Base-by-base conservation (phyloP, 2,113 vertebrate genomes). In the Mesoclemmys tuberculata region DNA sequence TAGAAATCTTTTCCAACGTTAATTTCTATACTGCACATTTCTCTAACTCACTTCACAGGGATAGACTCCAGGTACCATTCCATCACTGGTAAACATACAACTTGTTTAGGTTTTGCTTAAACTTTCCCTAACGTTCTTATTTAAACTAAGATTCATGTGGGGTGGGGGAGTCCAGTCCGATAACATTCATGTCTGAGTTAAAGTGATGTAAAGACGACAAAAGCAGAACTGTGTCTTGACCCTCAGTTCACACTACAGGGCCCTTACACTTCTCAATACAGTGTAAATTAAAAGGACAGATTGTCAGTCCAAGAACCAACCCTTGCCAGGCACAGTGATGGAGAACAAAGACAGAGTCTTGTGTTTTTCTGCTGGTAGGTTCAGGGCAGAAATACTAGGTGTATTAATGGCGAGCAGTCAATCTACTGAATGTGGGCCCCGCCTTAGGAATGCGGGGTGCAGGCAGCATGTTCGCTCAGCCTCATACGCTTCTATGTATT, bases 51-150 rank as follows among this genome's bases (percentile, higher is more conserved):
- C 54, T 41, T 9, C 24, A 84, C 21, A 46, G n/a, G 21, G 5
- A 12, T 6, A 84, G 5, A 51, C 3, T 10, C 21, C 8, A 7
- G 58, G 46, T 38, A 9, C 7, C 8, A 2, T 27, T 51, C 56
- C 82, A 27, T 21, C 41, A 41, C 84, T 55, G 1, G 41, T 31
- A 83, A 1, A 3, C 10, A n/a, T 11, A 22, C 0, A 11, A 8
- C 10, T 87, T 14, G 2, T 68, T 82, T 19, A 52, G 84, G 75
- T 31, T 92, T 54, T 75, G n/a, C 2, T 81, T 8, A 46, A 77
- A 0, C 35, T 29, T n/a, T 85, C 78, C 48, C 86, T 44, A 51
- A 52, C 1, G 49, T 44, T 0, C 2, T 31, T 49, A 38, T 1
- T 74, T 61, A 51, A 56, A 52, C 78, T 19, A 31, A 51, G 56